Percentiles rank a stretch among this genome's conserved stretches.
Evolutionary conservation across 2,888 invertebrate genomes (phyloP).

Genomic region (Sipha maydis): DNA sequence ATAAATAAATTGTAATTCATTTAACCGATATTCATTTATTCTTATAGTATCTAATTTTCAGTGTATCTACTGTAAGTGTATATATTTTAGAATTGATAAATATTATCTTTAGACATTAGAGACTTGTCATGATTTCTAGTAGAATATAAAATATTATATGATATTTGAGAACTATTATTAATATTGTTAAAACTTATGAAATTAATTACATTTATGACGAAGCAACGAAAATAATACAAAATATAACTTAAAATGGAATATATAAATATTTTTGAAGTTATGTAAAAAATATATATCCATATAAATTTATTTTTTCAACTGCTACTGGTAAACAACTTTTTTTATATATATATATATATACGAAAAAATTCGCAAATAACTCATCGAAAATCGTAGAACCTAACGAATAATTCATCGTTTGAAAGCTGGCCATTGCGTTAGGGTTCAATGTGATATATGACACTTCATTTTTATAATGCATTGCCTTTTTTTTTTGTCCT

Average conservation of each 20-base stretch:
- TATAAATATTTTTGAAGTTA: not conserved
- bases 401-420: constrained; percentile 51
- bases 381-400: constrained; percentile 27
- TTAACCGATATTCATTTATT: not conserved
- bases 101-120: not conserved
- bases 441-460: constrained; percentile 31
- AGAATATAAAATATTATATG: not conserved
- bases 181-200: not conserved
- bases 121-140: not conserved
- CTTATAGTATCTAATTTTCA: not conserved
- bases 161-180: too few relatives aligned
- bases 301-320: not conserved
- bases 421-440: constrained; percentile 28
- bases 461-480: constrained; percentile 56
- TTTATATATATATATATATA: not conserved
- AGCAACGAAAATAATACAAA: not conserved
- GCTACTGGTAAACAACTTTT: not conserved
- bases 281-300: not conserved
- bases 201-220: not conserved
- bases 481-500: constrained; percentile 23
- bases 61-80: too few relatives aligned
- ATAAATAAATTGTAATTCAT: not conserved
- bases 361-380: constrained; percentile 30
- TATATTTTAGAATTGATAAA: not conserved
- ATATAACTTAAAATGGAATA: not conserved